A percentile compares a stretch with the other conserved stretches of the same genome.
Evolutionary conservation across 2,113 vertebrate genomes (phyloP).

Genomic region (Anseranas semipalmata): DNA sequence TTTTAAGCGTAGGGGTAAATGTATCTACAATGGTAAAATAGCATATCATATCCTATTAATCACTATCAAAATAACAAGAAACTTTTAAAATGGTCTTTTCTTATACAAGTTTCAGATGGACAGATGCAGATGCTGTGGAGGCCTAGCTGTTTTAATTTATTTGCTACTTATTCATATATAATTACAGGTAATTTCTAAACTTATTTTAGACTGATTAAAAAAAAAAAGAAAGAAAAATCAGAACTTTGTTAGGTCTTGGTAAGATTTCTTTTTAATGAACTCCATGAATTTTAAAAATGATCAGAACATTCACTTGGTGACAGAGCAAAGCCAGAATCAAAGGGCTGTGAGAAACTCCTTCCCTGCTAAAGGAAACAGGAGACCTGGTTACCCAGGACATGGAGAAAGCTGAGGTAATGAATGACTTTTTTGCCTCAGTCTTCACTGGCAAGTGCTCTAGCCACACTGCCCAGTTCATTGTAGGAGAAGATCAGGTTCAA

Average conservation of each 20-base stretch:
- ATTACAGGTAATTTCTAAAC: not conserved
- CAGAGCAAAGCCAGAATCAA: not conserved
- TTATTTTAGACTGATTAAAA: not conserved
- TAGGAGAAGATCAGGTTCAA: no score
- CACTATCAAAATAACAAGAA: not conserved
- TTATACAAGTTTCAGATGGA: not conserved
- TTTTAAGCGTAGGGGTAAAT: not conserved
- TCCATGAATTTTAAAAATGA: not conserved
- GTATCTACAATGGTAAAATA: not conserved
- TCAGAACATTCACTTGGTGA: not conserved
- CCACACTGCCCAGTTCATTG: no score
- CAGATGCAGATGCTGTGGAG: not conserved
- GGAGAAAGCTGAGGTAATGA: no score
- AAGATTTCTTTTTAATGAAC: not conserved
- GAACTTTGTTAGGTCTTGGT: not conserved
- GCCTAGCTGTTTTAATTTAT: not conserved
- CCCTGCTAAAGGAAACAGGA: no score
- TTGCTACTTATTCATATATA: not conserved
- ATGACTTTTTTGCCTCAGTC: no score
- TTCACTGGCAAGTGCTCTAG: no score
- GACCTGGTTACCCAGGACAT: no score
- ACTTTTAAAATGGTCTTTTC: not conserved
- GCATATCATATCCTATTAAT: not conserved
- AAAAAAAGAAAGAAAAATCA: not conserved
- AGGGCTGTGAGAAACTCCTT: no score